Conservation (phyloP, 2,888 invertebrate species). For the Melieria picta region DNA sequence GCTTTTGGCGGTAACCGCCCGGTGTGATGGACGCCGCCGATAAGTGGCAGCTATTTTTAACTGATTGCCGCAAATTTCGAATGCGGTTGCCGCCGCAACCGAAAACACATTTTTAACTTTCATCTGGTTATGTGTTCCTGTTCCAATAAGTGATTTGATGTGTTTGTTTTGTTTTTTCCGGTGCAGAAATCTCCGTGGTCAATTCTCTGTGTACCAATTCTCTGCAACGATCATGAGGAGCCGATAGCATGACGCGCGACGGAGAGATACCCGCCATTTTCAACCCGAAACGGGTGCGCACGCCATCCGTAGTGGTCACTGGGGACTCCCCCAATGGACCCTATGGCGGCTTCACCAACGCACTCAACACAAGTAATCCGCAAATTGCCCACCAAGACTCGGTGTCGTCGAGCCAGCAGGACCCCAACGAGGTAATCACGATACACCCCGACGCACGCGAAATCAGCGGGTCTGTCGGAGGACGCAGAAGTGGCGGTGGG, state of each 20-base stretch:
- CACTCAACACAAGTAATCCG: conserved; percentile 66
- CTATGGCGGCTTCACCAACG: conserved; percentile 67
- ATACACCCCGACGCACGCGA: conserved; percentile 57
- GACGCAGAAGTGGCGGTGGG: conserved; percentile 40
- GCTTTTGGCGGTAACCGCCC: background rate
- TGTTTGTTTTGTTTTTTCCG: background rate
- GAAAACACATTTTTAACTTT: background rate
- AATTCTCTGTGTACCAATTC: too few relatives aligned
- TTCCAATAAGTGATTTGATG: too few relatives aligned
- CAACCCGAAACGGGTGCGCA: conserved; percentile 77
- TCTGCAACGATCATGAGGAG: conserved; percentile 14
- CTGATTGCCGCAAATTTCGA: background rate
- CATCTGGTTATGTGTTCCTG: background rate
- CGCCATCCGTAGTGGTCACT: conserved; percentile 77
- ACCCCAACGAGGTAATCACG: conserved; percentile 67
- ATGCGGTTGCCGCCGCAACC: background rate
- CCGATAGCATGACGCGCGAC: conserved; percentile 73
- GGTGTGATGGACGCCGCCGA: conserved; percentile 10
- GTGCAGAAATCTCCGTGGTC: too few relatives aligned
- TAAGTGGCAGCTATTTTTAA: background rate
- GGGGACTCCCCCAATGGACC: conserved; percentile 71
- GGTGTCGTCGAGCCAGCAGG: conserved; percentile 73
- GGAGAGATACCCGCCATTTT: conserved; percentile 84
- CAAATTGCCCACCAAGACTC: conserved; percentile 69
- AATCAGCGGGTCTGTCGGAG: conserved; percentile 33